A percentile compares a stretch with the other conserved stretches of the same genome.
phyloP scores from a whole-genome alignment of 2,888 invertebrate species.

The Ferrisia virgata region DNA sequence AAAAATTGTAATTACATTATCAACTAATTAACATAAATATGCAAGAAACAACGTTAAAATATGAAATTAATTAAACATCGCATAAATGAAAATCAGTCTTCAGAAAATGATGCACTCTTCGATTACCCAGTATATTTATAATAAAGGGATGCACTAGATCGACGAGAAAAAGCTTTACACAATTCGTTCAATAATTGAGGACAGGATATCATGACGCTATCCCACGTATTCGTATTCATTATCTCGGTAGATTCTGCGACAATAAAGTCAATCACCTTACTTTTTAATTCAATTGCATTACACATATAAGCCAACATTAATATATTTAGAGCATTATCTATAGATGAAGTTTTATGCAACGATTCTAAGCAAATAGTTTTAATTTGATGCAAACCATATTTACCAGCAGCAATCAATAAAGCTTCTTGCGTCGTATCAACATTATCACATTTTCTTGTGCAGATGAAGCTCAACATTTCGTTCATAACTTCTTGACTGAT shows the following conservation, averaged over 20 bases:
- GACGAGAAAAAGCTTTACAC: too few species aligned
- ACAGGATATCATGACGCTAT: background rate
- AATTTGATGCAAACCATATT: slow-evolving; percentile 94
- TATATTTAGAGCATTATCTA: slow-evolving; percentile 95
- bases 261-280: background rate
- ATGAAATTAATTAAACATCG: too few species aligned
- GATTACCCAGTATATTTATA: too few species aligned
- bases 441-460: slow-evolving; percentile 93
- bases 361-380: slow-evolving; percentile 99
- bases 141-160: too few species aligned
- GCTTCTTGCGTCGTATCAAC: slow-evolving; percentile 98
- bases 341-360: slow-evolving; percentile 86
- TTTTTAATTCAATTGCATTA: slow-evolving; percentile 69
- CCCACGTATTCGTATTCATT: background rate
- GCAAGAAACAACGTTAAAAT: too few species aligned
- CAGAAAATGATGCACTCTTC: too few species aligned
- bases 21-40: too few species aligned
- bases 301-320: slow-evolving; percentile 95
- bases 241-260: background rate
- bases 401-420: slow-evolving; percentile 95
- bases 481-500: slow-evolving; percentile 96
- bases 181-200: background rate
- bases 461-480: slow-evolving; percentile 97
- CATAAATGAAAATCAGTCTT: too few species aligned
- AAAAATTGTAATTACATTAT: too few species aligned